These are phyloP conservation scores for Gallinago jamesoni DNA, from an alignment of 2,113 vertebrate species.

Conservation along the genomic window DNA sequence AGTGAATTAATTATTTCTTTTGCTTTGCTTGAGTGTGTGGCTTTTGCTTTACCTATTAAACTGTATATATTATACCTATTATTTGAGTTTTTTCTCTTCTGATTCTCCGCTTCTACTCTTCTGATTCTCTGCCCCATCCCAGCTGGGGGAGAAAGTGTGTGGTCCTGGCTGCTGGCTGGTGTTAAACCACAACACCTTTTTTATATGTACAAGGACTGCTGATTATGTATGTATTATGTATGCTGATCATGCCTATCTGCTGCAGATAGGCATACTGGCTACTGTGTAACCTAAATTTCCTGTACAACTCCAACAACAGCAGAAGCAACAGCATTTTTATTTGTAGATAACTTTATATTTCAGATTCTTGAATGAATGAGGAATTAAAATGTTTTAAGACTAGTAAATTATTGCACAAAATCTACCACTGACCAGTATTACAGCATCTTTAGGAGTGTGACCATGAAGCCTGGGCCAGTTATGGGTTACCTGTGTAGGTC, in stretches of 20 bases:
- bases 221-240: not conserved
- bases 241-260: too few relatives aligned
- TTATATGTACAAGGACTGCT: not conserved
- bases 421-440: accelerated
- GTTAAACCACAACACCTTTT: not conserved
- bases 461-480: too few relatives aligned
- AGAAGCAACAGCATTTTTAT: not conserved
- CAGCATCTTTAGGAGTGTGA: not conserved
- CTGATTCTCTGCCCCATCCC: not conserved
- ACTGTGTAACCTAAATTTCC: not conserved
- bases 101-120: not conserved
- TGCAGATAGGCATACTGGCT: not conserved
- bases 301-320: not conserved
- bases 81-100: not conserved
- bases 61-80: not conserved
- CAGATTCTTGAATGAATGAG: not conserved
- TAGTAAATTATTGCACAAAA: not conserved
- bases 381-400: not conserved
- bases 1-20: not conserved
- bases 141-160: not conserved
- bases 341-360: not conserved
- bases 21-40: not conserved
- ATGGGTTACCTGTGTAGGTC: not conserved
- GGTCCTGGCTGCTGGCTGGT: not conserved
- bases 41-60: not conserved